phyloP scores from a whole-genome alignment of 2,888 invertebrate genomes.

The Thysanoteuthis rhombus region DNA sequence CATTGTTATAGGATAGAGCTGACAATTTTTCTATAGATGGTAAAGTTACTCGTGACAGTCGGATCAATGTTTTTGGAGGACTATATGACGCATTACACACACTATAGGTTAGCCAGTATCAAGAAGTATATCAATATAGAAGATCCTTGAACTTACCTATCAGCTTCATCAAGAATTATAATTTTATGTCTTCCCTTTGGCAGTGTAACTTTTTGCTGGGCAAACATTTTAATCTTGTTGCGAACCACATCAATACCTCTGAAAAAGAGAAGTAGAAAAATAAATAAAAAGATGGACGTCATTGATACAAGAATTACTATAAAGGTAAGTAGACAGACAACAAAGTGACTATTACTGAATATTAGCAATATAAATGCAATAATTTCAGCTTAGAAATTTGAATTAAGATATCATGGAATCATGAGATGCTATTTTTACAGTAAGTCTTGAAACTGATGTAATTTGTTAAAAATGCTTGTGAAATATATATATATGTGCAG shows the following conservation, averaged over 20 bases:
- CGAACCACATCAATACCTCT: constrained; percentile 98
- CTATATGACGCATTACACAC: no score
- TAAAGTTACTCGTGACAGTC: no score
- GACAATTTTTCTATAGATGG: no score
- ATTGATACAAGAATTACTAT: not conserved
- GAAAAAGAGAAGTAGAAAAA: constrained; percentile 39
- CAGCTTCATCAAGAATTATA: constrained; percentile 96
- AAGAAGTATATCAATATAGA: not conserved
- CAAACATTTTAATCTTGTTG: constrained; percentile 99
- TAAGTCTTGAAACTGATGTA: no score
- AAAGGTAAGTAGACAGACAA: not conserved
- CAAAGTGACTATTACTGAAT: not conserved
- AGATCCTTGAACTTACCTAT: constrained; percentile 72
- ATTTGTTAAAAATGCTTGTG: no score
- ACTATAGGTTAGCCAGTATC: no score
- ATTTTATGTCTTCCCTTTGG: constrained; percentile 93
- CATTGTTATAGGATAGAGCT: no score
- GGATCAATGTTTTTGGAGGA: no score
- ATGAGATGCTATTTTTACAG: no score
- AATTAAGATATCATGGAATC: no score
- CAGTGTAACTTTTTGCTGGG: constrained; percentile 93
- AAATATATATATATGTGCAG: no score
- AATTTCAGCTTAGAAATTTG: no score
- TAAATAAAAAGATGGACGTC: not conserved
- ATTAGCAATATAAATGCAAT: not conserved